Percentiles rank a stretch among this genome's conserved stretches.
These are phyloP conservation scores for Leptinotarsa haldemani DNA, from an alignment of 2,888 invertebrate genomes.

Conservation along the genomic window DNA sequence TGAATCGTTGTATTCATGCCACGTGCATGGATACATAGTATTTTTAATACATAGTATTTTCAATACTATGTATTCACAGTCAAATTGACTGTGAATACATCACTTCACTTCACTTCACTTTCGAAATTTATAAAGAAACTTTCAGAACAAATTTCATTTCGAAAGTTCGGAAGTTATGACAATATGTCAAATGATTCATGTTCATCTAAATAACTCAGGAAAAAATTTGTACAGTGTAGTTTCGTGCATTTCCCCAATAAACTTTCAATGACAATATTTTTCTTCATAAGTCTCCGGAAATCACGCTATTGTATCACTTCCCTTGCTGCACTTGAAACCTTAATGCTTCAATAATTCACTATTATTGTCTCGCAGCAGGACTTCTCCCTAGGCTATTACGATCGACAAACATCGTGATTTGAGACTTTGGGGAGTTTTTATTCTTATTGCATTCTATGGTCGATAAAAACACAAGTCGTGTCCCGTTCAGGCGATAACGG, in stretches of 20 bases:
- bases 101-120: too few relatives aligned
- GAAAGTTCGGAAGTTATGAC: too few relatives aligned
- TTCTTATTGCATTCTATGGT: constrained; percentile 23
- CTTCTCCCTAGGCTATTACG: constrained; percentile 18
- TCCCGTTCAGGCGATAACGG: neutral
- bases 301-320: constrained; percentile 16
- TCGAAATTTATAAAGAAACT: too few relatives aligned
- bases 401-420: constrained; percentile 24
- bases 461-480: neutral
- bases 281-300: neutral
- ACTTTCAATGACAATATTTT: constrained; percentile 15
- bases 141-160: too few relatives aligned
- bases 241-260: neutral
- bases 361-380: constrained; percentile 24
- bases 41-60: too few relatives aligned
- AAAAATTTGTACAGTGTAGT: neutral
- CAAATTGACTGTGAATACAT: too few relatives aligned
- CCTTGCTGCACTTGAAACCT: constrained; percentile 17
- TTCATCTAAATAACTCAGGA: neutral
- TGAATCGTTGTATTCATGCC: too few relatives aligned
- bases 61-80: too few relatives aligned
- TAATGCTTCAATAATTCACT: constrained; percentile 23
- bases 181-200: too few relatives aligned
- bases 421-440: constrained; percentile 4
- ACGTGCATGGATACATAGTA: too few relatives aligned